Percentiles rank a stretch among this genome's conserved stretches.
Conservation (phyloP, 2,888 invertebrate species). For the Cantharis flavilabris region DNA sequence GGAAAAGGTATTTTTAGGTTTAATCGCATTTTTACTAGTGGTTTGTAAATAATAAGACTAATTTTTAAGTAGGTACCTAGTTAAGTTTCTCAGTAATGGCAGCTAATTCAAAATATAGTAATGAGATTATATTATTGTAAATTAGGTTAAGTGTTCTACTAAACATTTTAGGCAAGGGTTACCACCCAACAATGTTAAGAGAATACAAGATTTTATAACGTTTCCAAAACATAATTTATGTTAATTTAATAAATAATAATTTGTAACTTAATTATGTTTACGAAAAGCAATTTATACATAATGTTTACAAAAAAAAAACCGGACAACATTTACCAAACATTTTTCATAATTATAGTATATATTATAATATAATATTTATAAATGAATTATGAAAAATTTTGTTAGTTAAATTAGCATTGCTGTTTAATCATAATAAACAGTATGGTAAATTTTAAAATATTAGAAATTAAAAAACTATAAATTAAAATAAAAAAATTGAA, state of each 20-base stretch:
- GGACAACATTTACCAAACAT: too few species aligned
- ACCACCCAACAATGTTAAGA: background rate
- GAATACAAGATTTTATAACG: slow-evolving; percentile 6
- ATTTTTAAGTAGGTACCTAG: background rate
- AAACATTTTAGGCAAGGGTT: slow-evolving; percentile 8
- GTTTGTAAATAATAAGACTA: background rate
- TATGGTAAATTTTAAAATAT: background rate
- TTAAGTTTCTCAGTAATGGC: background rate
- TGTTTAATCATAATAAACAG: too few species aligned
- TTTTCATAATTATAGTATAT: too few species aligned
- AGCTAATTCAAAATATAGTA: background rate
- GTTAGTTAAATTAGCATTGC: background rate
- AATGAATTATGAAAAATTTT: too few species aligned
- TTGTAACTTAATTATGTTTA: too few species aligned
- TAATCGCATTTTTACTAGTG: background rate
- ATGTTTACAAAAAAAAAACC: too few species aligned
- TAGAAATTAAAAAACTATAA: too few species aligned
- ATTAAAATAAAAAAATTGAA: too few species aligned
- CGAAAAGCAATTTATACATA: too few species aligned
- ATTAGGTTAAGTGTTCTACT: slow-evolving; percentile 11
- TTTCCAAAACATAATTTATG: background rate
- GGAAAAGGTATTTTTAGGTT: background rate
- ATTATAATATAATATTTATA: too few species aligned
- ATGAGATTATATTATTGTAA: slow-evolving; percentile 1
- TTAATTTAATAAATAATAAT: too few species aligned